phyloP scores from a whole-genome alignment of 1,140 invertebrate genomes.

The Arctopsyche grandis region DNA sequence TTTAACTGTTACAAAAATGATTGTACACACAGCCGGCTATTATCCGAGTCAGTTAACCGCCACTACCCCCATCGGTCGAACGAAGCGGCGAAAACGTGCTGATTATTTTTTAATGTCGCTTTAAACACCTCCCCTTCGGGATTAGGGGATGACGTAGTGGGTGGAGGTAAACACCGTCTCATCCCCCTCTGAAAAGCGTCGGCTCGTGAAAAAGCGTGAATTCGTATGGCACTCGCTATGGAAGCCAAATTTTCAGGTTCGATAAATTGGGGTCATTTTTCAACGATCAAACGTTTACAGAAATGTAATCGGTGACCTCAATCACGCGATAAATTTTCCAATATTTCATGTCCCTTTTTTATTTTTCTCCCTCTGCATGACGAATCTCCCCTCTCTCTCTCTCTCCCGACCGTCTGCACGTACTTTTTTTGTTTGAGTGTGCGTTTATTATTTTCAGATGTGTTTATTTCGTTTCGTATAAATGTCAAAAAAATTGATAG shows the following conservation, averaged over 20 bases:
- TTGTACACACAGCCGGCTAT: not conserved
- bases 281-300: not conserved
- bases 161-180: too few species aligned
- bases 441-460: too few species aligned
- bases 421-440: too few species aligned
- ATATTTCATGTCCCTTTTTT: not conserved
- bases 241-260: not conserved
- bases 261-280: slow-evolving; percentile 4
- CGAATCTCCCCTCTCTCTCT: too few species aligned
- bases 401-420: too few species aligned
- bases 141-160: not conserved
- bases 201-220: not conserved
- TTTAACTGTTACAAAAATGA: not conserved
- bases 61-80: not conserved
- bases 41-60: not conserved
- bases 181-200: not conserved
- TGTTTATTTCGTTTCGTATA: too few species aligned
- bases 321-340: not conserved
- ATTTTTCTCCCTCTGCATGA: not conserved
- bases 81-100: slow-evolving; percentile 6
- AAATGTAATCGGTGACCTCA: not conserved
- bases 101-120: slow-evolving; percentile 38
- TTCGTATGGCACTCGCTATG: too few species aligned
- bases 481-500: too few species aligned
- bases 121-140: slow-evolving; percentile 16